A percentile compares a stretch with the other conserved stretches of the same genome.
phyloP scores from a whole-genome alignment of 1,140 invertebrate genomes.

The Heliconius congener region DNA sequence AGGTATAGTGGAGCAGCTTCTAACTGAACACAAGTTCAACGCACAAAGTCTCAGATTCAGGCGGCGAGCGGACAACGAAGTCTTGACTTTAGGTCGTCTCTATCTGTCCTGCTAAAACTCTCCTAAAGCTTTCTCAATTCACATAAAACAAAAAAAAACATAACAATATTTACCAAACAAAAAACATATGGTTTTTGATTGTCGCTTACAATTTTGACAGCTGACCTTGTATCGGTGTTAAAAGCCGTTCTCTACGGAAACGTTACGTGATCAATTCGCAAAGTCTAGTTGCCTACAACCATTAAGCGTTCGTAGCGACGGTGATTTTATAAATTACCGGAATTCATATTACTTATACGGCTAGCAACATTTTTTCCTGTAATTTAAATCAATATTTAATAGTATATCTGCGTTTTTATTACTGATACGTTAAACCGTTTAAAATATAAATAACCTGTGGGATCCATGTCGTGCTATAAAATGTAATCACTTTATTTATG shows the following conservation, averaged over 20 bases:
- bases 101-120: no score
- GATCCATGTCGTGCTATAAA: neutral
- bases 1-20: no score
- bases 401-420: conserved; percentile 26
- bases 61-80: no score
- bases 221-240: conserved; percentile 28
- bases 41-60: no score
- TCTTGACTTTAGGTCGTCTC: no score
- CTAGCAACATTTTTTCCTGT: conserved; percentile 19
- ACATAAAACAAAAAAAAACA: no score
- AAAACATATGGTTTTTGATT: neutral
- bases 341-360: conserved; percentile 18
- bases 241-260: conserved; percentile 23
- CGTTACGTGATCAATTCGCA: conserved; percentile 25
- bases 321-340: conserved; percentile 22
- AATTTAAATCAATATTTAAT: conserved; percentile 31
- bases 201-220: neutral
- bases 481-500: neutral
- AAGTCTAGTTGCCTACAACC: neutral
- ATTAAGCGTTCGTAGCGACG: neutral
- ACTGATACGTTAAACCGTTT: conserved; percentile 11
- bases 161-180: neutral
- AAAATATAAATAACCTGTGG: neutral
- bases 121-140: no score
- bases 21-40: no score